Evolutionary conservation across 2,888 invertebrate species (phyloP).

Genomic region (Cheilosia grossa): DNA sequence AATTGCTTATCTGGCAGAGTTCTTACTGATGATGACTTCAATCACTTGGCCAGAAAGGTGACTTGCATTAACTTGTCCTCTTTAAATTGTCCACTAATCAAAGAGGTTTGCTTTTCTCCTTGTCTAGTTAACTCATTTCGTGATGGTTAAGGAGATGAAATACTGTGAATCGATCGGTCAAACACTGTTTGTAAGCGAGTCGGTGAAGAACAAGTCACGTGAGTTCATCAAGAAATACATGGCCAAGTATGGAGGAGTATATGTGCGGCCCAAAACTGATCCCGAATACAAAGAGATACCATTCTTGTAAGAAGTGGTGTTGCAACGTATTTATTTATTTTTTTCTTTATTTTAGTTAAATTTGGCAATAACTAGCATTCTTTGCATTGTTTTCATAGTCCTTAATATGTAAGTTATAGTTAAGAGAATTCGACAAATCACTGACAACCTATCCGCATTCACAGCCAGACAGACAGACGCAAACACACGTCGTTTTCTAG

Average conservation of each 20-base stretch:
- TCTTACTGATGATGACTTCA: constrained; percentile 95
- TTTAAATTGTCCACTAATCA: background rate
- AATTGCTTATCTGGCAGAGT: constrained; percentile 94
- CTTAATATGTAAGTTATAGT: constrained; percentile 64
- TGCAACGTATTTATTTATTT: background rate
- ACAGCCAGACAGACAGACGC: background rate
- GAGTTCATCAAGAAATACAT: constrained; percentile 98
- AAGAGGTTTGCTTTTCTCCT: constrained; percentile 36
- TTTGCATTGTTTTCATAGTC: constrained; percentile 47
- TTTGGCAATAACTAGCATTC: constrained; percentile 35
- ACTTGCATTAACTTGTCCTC: constrained; percentile 60
- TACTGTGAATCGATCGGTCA: constrained; percentile 88
- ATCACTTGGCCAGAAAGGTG: constrained; percentile 96
- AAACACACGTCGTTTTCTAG: constrained; percentile 13
- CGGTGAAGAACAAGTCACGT: constrained; percentile 95
- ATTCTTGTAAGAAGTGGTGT: constrained; percentile 64
- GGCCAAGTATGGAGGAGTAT: constrained; percentile 93
- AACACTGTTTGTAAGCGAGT: constrained; percentile 80
- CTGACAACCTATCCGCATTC: constrained; percentile 16
- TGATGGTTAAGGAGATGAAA: constrained; percentile 97
- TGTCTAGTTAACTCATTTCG: constrained; percentile 94
- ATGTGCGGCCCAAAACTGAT: constrained; percentile 78
- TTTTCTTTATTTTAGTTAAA: constrained; percentile 13
- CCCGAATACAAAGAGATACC: constrained; percentile 80
- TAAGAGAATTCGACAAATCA: constrained; percentile 54